These are phyloP conservation scores for Melierax canorus DNA, from an alignment of 2,113 vertebrate species.

Conservation along the genomic window DNA sequence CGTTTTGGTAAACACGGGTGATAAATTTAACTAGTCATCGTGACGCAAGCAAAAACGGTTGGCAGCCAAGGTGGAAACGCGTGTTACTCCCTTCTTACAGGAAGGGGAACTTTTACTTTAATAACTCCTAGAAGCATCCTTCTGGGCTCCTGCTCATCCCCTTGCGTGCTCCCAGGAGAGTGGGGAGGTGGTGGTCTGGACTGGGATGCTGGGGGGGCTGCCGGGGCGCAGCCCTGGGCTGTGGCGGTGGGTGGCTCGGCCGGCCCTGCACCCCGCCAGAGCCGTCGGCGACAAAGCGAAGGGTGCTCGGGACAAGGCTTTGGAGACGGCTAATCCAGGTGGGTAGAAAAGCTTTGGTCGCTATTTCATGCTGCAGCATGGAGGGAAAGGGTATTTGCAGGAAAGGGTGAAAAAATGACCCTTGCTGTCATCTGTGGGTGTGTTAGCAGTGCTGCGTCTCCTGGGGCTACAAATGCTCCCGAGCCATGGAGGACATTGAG, in stretches of 20 bases:
- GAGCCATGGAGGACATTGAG: fast-evolving
- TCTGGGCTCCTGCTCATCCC: fast-evolving
- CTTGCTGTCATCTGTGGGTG: fast-evolving
- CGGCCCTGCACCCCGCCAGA: fast-evolving
- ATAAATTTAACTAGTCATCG: background rate
- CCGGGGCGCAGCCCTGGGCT: background rate
- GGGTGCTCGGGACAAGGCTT: fast-evolving
- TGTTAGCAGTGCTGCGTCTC: fast-evolving
- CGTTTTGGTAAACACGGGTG: background rate
- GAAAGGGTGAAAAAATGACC: background rate
- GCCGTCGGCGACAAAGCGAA: background rate
- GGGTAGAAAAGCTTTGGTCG: background rate
- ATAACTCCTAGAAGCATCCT: background rate
- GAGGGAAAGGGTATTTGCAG: background rate
- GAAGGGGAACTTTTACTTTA: background rate
- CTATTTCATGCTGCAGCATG: fast-evolving
- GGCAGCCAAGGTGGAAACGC: background rate
- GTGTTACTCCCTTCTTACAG: background rate
- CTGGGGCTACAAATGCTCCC: fast-evolving
- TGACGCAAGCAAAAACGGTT: background rate
- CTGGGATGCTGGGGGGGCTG: background rate
- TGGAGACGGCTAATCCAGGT: background rate
- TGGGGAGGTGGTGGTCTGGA: background rate
- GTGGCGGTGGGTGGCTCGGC: fast-evolving
- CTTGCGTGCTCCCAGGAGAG: fast-evolving